phyloP scores from a whole-genome alignment of 2,888 invertebrate species.

The Melanostoma mellinum region DNA sequence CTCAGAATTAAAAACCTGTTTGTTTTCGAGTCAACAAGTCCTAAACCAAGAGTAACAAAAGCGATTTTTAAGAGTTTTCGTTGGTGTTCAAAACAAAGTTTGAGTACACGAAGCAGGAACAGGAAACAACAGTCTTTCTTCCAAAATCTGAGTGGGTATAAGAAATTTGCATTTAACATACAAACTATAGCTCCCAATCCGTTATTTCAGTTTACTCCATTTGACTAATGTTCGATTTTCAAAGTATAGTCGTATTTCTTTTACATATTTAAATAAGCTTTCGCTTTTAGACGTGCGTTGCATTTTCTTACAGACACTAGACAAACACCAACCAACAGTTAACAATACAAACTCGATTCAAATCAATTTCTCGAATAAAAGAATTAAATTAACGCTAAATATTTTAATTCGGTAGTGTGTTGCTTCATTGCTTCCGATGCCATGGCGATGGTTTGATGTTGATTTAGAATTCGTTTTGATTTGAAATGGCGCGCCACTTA shows the following conservation, averaged over 20 bases:
- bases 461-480: conserved; percentile 61
- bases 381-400: conserved; percentile 52
- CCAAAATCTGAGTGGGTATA: no score
- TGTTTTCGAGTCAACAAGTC: no score
- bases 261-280: conserved; percentile 50
- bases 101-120: no score
- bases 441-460: conserved; percentile 43
- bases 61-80: background rate
- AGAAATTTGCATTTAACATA: no score
- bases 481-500: conserved; percentile 24
- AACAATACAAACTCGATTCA: conserved; percentile 50
- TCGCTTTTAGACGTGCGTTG: conserved; percentile 60
- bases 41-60: background rate
- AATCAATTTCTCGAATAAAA: conserved; percentile 38
- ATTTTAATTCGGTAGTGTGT: conserved; percentile 48
- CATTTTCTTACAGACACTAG: conserved; percentile 18
- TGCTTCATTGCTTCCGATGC: conserved; percentile 49
- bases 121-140: no score
- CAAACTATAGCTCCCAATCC: no score
- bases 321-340: background rate
- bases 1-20: no score
- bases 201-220: background rate
- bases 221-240: conserved; percentile 46
- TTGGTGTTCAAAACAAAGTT: no score
- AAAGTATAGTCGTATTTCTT: conserved; percentile 19